Conservation (phyloP, 1,140 invertebrate genomes). For the Alviniconcha marisindica region DNA sequence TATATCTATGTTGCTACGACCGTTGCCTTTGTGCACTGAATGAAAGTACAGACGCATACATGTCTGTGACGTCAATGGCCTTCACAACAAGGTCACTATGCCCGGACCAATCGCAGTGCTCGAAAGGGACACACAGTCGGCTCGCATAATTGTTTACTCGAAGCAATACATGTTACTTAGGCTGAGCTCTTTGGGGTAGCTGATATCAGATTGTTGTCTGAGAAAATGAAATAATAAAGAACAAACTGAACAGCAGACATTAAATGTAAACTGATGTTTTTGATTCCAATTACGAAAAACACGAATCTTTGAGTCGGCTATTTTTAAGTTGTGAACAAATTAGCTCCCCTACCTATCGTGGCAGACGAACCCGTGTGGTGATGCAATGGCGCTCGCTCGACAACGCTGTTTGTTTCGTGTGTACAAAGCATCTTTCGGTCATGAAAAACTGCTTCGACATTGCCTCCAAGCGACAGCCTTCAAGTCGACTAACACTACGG, state of each 20-base stretch:
- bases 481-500: conserved; percentile 28
- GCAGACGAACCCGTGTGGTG: conserved; percentile 2
- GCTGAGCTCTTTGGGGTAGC: not conserved
- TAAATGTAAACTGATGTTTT: not conserved
- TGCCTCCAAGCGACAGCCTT: not conserved
- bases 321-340: not conserved
- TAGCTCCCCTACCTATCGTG: not conserved
- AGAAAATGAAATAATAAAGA: too few relatives aligned
- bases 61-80: not conserved
- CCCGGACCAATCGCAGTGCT: not conserved
- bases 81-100: too few relatives aligned
- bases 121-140: not conserved
- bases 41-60: not conserved
- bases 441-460: not conserved
- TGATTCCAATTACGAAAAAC: too few relatives aligned
- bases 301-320: not conserved
- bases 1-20: too few relatives aligned
- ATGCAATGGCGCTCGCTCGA: conserved; percentile 15
- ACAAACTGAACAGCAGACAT: too few relatives aligned
- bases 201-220: not conserved
- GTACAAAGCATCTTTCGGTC: not conserved
- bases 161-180: not conserved
- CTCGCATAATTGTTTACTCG: not conserved
- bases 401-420: conserved; percentile 4
- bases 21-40: too few relatives aligned